These are phyloP conservation scores for Vulpes ferrilata DNA, from an alignment of 2,113 vertebrate species.

Conservation along the genomic window DNA sequence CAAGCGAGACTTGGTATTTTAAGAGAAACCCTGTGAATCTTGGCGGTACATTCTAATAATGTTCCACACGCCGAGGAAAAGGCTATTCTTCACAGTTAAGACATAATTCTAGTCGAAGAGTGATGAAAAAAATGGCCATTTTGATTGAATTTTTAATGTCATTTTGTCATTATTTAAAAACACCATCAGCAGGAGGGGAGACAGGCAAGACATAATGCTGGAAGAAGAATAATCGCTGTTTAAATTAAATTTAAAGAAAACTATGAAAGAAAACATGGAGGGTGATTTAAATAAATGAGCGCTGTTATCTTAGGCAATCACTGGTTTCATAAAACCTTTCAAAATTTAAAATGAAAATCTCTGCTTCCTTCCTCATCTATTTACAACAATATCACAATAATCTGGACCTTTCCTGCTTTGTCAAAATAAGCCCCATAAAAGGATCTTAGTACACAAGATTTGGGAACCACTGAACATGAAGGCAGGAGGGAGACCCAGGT, in stretches of 20 bases:
- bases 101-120: conserved; percentile 38
- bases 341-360: conserved; percentile 24
- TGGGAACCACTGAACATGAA: neutral
- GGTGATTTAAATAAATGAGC: conserved; percentile 59
- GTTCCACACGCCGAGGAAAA: neutral
- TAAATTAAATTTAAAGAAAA: conserved; percentile 63
- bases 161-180: conserved; percentile 74
- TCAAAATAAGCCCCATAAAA: neutral
- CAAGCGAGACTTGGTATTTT: neutral
- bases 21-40: neutral
- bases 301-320: neutral
- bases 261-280: conserved; percentile 11
- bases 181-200: conserved; percentile 42
- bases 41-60: neutral
- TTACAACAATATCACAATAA: neutral
- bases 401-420: neutral
- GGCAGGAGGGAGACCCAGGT: neutral
- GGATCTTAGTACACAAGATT: neutral
- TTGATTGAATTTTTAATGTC: conserved; percentile 74
- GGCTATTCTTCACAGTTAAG: conserved; percentile 27
- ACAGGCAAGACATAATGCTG: neutral
- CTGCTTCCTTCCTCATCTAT: neutral
- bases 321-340: neutral
- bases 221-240: conserved; percentile 48
- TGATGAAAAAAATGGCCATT: conserved; percentile 44